Base-by-base conservation (phyloP, 1,140 invertebrate species). In the Drosophila bocqueti region DNA sequence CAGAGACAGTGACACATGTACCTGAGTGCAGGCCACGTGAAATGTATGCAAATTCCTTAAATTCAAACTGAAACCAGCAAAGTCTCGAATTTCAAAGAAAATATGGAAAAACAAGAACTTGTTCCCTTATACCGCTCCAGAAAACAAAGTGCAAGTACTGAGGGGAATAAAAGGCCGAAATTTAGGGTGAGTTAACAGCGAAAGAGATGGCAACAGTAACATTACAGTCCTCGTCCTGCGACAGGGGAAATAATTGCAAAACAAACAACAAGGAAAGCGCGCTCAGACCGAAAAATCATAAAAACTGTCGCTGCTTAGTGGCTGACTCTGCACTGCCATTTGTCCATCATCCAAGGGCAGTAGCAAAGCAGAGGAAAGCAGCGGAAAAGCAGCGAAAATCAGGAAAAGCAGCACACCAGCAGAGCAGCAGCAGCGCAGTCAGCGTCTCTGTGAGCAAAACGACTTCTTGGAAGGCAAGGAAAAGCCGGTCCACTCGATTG, bases 181-280 rank as follows among this genome's bases (percentile, higher is more conserved):
- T 21, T 40, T 11, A 6, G 4, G 47, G n/a, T 64, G 55, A 67
- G 74, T 50, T 65, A 61, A 47, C 54, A 69, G 42, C 60, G 24
- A 55, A 61, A 26, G 55, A 34, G 54, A 61, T 5, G 40, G 57
- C 38, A 24, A 52, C 4, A 66, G 21, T 73, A 61, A 60, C 71
- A 73, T 45, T 66, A 72, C 62, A 67, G 38, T 79, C 60, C 52
- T 65, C 65, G 55, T 45, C 11, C 24, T 42, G 8, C 57, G 54
- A 18, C 61, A 76, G 84, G 84, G 84, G 84, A 84, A 87, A 84
- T 74, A 89, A 89, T 84, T 89, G 69, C 84, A 83, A 68, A 76
- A 40, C 81, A 83, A 83, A 83, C 81, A 83, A 81, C 75, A 75
- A 52, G 47, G 43, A 60, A 71, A 65, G 60, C 67, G 4, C 62